Conservation (phyloP, 2,888 invertebrate species). For the Acleris literana region DNA sequence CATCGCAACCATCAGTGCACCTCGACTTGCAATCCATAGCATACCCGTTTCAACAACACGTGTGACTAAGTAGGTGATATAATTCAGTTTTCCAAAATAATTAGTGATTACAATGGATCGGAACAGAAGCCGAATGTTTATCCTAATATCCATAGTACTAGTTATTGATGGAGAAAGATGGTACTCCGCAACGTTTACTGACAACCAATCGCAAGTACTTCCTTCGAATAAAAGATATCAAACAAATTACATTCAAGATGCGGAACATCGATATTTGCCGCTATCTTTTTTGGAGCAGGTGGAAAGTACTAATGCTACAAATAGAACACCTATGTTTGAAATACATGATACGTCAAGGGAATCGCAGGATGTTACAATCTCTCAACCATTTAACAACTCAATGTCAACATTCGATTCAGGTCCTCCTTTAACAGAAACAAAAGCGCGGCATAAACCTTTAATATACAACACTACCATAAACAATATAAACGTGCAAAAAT, state of each 20-base stretch:
- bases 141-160: conserved; percentile 44
- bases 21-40: conserved; percentile 40
- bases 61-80: neutral
- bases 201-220: conserved; percentile 37
- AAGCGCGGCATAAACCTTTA: conserved; percentile 34
- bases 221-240: conserved; percentile 20
- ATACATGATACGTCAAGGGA: neutral
- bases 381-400: neutral
- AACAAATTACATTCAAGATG: conserved; percentile 28
- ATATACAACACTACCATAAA: conserved; percentile 47
- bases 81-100: neutral
- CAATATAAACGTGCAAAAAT: conserved; percentile 43
- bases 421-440: conserved; percentile 12
- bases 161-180: conserved; percentile 52
- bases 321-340: neutral
- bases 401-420: neutral
- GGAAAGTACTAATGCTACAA: neutral
- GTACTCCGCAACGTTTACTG: conserved; percentile 56
- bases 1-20: conserved; percentile 44
- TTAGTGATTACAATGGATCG: conserved; percentile 41
- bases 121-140: conserved; percentile 32
- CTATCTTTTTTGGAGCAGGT: neutral
- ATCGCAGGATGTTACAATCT: neutral
- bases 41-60: conserved; percentile 12
- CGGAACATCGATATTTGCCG: conserved; percentile 36